Percentiles rank a stretch among this genome's conserved stretches.
Evolutionary conservation across 2,797 vertebrate species (phyloP).

Genomic region (Schizopygopsis malacanthus): DNA sequence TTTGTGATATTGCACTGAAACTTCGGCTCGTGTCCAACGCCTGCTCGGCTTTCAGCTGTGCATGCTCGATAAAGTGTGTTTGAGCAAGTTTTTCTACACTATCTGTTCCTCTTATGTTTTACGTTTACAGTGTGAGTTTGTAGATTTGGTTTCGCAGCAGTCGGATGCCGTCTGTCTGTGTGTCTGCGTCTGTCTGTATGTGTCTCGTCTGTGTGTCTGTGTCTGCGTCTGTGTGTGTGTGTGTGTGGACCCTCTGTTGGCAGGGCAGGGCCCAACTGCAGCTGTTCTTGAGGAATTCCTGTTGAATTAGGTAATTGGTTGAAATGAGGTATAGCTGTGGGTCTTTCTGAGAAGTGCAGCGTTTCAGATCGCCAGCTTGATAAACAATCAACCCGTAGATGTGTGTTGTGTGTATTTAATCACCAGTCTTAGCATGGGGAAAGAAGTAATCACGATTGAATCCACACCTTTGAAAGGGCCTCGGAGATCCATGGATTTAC

Average conservation of each 20-base stretch:
- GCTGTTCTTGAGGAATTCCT: slow-evolving; percentile 65
- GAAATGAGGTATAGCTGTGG: slow-evolving; percentile 40
- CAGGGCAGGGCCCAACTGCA: slow-evolving; percentile 56
- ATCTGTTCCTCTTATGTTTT: not conserved
- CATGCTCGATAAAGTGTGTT: not conserved
- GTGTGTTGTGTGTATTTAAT: slow-evolving; percentile 7
- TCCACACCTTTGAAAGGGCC: not conserved
- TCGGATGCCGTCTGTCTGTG: not conserved
- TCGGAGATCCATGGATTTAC: not conserved
- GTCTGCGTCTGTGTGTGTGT: too few relatives aligned
- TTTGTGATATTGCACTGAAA: not conserved
- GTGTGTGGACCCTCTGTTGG: slow-evolving; percentile 20
- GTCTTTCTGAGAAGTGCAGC: slow-evolving; percentile 32
- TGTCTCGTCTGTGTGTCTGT: too few relatives aligned
- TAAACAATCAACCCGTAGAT: slow-evolving; percentile 17
- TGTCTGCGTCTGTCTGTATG: too few relatives aligned
- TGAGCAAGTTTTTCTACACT: not conserved
- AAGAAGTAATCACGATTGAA: not conserved
- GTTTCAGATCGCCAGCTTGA: slow-evolving; percentile 29
- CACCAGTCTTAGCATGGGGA: not conserved
- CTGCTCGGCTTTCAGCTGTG: not conserved
- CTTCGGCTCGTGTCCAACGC: not conserved
- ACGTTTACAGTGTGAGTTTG: not conserved
- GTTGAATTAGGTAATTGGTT: slow-evolving; percentile 67
- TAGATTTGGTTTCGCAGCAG: not conserved